A percentile compares a stretch with the other conserved stretches of the same genome.
Conservation (phyloP, 2,113 vertebrate genomes). For the Lagopus leucura region DNA sequence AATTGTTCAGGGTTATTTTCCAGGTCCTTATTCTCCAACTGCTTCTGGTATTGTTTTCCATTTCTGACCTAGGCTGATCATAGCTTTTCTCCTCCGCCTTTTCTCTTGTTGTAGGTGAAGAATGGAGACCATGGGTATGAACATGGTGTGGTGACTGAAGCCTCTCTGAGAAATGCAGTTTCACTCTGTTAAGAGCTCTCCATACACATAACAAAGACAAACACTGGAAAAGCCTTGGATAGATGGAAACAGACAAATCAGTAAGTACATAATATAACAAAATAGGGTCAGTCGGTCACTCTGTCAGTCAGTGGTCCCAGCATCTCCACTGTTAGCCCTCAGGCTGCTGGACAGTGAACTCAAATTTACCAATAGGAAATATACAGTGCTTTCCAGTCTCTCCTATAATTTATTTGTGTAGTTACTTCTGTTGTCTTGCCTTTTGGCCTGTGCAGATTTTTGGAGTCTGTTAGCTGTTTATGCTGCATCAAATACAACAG, state of each 20-base stretch:
- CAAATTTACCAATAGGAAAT: not conserved
- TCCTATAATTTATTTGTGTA: not conserved
- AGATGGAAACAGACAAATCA: not conserved
- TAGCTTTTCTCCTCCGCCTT: not conserved
- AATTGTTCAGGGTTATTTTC: conserved; percentile 28
- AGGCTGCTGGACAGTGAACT: not conserved
- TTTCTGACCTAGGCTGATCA: not conserved
- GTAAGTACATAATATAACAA: not conserved
- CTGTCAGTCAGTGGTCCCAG: not conserved
- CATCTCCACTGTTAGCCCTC: not conserved
- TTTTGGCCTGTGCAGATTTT: not conserved
- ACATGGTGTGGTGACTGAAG: not conserved
- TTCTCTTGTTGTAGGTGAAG: not conserved
- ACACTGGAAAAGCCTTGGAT: not conserved
- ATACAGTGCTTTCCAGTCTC: not conserved
- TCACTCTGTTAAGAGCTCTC: not conserved
- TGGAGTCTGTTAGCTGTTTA: not conserved
- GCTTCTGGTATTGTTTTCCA: not conserved
- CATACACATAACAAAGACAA: not conserved
- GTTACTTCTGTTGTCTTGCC: not conserved
- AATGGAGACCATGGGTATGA: not conserved
- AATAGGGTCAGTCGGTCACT: not conserved
- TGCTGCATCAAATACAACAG: not conserved
- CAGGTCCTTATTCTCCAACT: not conserved
- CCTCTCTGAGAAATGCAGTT: not conserved